Conservation (phyloP, 1,140 invertebrate species). For the Cotesia glomerata region DNA sequence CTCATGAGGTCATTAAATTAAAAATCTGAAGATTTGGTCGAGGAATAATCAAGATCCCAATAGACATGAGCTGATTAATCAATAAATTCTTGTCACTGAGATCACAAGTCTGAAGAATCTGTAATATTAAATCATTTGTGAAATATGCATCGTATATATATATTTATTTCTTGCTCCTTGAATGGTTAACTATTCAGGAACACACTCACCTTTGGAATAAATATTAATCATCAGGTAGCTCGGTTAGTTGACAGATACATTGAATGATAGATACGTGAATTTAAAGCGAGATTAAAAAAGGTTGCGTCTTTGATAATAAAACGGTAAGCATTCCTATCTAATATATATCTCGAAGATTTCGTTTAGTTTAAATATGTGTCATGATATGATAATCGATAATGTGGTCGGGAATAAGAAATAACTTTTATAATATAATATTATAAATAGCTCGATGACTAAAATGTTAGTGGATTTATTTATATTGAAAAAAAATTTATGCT, state of each 20-base stretch:
- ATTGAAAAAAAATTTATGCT: neutral
- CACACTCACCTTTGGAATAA: neutral
- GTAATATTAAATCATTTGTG: neutral
- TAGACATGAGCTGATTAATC: neutral
- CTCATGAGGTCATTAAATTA: too few relatives aligned
- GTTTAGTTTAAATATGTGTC: neutral
- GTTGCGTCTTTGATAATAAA: neutral
- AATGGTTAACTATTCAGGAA: neutral
- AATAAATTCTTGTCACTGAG: neutral
- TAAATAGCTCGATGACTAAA: neutral
- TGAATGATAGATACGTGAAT: neutral
- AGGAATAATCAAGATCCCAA: neutral
- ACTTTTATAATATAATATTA: neutral
- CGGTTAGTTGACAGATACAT: slow-evolving; percentile 3
- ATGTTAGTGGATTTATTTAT: neutral
- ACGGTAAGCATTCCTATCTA: neutral
- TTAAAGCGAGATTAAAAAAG: neutral
- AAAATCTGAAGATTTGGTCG: too few relatives aligned
- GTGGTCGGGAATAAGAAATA: slow-evolving; percentile 41
- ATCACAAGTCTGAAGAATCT: slow-evolving; percentile 3
- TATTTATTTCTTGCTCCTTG: slow-evolving; percentile 2
- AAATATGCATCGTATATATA: neutral
- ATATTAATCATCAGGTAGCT: slow-evolving; percentile 14
- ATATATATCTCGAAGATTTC: neutral
- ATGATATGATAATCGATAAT: slow-evolving; percentile 54